Conservation (phyloP, 2,113 vertebrate species). For the Pterophyllum scalare region DNA sequence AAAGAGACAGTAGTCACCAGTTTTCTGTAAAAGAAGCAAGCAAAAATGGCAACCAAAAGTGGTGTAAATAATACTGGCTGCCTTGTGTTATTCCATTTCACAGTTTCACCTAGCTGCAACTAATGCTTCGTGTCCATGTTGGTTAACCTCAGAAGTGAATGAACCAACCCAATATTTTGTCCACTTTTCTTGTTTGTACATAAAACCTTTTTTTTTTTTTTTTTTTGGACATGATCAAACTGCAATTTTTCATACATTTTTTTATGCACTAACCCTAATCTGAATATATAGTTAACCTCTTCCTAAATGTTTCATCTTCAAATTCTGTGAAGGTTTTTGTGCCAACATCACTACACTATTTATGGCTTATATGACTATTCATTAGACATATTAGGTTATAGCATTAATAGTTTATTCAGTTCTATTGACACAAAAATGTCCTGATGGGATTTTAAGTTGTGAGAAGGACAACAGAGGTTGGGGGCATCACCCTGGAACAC, state of each 20-base stretch:
- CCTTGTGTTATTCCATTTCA: no score
- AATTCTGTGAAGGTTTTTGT: neutral
- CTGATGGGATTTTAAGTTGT: conserved; percentile 25
- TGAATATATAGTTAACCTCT: neutral
- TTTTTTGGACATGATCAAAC: neutral
- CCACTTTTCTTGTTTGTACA: neutral
- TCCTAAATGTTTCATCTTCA: conserved; percentile 18
- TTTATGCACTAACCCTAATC: no score
- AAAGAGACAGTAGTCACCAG: no score
- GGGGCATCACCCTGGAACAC: conserved; percentile 64
- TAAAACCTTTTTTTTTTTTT: no score
- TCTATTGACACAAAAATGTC: conserved; percentile 38
- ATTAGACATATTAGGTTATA: neutral
- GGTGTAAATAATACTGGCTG: no score
- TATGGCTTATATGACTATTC: neutral
- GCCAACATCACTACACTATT: neutral
- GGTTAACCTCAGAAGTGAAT: neutral
- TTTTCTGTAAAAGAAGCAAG: no score
- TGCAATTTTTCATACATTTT: neutral
- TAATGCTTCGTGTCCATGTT: neutral
- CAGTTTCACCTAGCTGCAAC: neutral
- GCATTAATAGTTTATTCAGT: neutral
- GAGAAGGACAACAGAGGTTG: conserved; percentile 35
- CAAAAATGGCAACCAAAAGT: no score
- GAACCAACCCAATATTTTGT: neutral